Base-by-base conservation (phyloP, 2,113 vertebrate species). In the Glaucidium brasilianum region DNA sequence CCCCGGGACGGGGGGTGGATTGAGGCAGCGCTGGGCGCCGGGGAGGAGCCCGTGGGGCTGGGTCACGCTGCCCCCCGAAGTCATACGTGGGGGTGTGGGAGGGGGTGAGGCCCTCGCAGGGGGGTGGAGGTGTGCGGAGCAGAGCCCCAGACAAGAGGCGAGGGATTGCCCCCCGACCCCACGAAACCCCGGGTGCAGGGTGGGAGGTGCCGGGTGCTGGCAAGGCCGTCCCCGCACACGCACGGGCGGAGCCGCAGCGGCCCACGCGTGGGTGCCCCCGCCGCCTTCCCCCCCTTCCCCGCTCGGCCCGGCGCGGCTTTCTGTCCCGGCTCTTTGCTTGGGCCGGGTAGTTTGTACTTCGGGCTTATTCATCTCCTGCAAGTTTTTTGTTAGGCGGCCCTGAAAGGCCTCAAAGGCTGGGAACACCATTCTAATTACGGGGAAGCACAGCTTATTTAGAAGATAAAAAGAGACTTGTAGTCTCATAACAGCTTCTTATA, bases 341-440 rank as follows among this genome's bases (percentile, higher is more conserved):
- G 96, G 94, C 96, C 88, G 43, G 88, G 96, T 88, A 97, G 96
- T 97, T 97, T 96, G 96, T 87, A 90, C 97, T 97, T 90, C 89
- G 97, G 97, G 88, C 95, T 98, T 98, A 98, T 97, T 98, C 96
- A 90, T 90, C 97, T 97, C 94, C 96, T 67, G 95, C 97, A 87
- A 97, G 97, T 97, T 98, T 97, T 98, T 97, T 97, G 98, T 98
- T 98, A 96, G 59, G 81, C 95, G 89, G 95, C 88, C 97, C 88
- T 98, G 97, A 98, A 99, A 99, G 97, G 98, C 97, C 97, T 98
- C 97, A 98, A 98, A 98, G 98, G 98, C 98, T 97, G 97, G 97
- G 97, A 98, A 98, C 98, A 98, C 97, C 98, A 97, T 98, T 98
- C 97, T 98, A 98, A 98, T 99, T 98, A 98, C 97, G 97, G 98